These are phyloP conservation scores for Propithecus deckenii DNA, from an alignment of 2,797 vertebrate species.

Conservation along the genomic window DNA sequence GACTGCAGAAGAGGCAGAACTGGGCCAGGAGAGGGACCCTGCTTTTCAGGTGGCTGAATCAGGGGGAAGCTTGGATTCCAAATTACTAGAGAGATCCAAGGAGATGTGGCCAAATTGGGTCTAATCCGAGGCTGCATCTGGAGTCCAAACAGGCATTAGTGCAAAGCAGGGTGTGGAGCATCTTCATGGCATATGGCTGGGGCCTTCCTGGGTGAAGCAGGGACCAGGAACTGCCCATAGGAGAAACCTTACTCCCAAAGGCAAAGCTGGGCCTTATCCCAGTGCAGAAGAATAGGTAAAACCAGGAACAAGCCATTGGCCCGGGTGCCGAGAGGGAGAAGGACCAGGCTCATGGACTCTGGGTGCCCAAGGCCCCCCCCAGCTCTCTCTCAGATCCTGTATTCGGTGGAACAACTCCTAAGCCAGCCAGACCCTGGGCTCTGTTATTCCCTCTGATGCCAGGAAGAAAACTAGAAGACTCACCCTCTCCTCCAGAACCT, in stretches of 20 bases:
- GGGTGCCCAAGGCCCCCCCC: neutral
- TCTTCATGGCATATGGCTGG: accelerated
- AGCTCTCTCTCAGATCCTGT: neutral
- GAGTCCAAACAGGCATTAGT: neutral
- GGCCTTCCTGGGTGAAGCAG: neutral
- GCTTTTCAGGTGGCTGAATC: neutral
- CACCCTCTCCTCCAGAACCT: neutral
- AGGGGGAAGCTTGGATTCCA: neutral
- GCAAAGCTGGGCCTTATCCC: neutral
- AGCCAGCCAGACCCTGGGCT: neutral
- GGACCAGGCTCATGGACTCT: neutral
- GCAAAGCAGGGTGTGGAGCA: neutral
- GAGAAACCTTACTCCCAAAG: neutral
- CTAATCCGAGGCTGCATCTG: neutral
- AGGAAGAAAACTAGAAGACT: neutral
- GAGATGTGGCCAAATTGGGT: neutral
- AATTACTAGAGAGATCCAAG: neutral
- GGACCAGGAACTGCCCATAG: neutral
- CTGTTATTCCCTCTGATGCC: neutral
- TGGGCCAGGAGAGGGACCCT: neutral
- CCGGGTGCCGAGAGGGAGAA: neutral
- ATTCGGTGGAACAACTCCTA: neutral
- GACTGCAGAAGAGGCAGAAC: neutral
- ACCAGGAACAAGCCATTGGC: neutral
- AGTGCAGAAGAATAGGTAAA: neutral